A percentile compares a stretch with the other conserved stretches of the same genome.
Conservation (phyloP, 1,140 invertebrate species). For the Hermatobates lingyangjiaoensis region DNA sequence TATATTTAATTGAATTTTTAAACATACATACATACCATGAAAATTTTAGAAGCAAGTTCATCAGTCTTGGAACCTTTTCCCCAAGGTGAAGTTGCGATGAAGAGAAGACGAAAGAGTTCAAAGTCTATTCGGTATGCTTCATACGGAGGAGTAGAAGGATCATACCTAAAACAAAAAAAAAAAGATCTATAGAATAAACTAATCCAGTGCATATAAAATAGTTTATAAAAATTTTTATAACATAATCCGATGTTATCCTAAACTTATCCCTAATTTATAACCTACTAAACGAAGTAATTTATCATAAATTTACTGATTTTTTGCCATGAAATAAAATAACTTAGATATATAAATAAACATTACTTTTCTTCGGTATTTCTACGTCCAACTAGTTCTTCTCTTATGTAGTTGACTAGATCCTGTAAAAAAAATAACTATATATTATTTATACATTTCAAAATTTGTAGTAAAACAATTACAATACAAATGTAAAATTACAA, state of each 20-base stretch:
- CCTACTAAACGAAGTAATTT: no score
- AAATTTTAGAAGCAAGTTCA: slow-evolving; percentile 59
- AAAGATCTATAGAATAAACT: not conserved
- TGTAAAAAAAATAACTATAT: slow-evolving; percentile 22
- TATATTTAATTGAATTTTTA: no score
- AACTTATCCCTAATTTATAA: no score
- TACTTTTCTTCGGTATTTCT: slow-evolving; percentile 22
- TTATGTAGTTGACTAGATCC: slow-evolving; percentile 44
- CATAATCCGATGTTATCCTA: no score
- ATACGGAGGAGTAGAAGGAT: slow-evolving; percentile 42
- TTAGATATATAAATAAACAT: no score
- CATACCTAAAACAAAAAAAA: slow-evolving; percentile 24
- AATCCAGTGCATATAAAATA: no score
- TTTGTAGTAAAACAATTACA: not conserved
- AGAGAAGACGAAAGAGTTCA: slow-evolving; percentile 72
- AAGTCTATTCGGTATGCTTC: slow-evolving; percentile 80
- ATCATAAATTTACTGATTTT: no score
- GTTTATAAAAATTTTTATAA: no score
- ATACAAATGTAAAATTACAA: not conserved
- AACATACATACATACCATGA: slow-evolving; percentile 51
- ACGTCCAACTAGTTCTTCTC: slow-evolving; percentile 49
- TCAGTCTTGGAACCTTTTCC: slow-evolving; percentile 56
- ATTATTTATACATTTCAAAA: not conserved
- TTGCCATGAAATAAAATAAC: no score
- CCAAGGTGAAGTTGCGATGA: slow-evolving; percentile 74